A percentile compares a stretch with the other conserved stretches of the same genome.
These are phyloP conservation scores for Coluber constrictor DNA, from an alignment of 2,797 vertebrate genomes.

Conservation along the genomic window DNA sequence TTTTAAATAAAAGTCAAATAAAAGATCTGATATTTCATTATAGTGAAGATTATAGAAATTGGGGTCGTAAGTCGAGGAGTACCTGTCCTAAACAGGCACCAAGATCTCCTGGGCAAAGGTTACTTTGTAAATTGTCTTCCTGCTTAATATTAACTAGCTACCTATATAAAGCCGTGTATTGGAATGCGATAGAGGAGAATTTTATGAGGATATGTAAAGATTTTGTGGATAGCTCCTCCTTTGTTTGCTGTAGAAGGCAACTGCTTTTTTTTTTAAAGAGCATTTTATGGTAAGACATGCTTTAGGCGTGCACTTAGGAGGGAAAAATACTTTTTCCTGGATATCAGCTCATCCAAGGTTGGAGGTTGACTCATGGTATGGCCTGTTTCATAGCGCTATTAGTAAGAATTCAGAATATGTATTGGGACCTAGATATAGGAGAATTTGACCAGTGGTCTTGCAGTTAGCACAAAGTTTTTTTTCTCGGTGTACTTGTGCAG, in stretches of 20 bases:
- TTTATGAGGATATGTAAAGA: conserved; percentile 47
- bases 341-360: not conserved
- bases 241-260: conserved; percentile 29
- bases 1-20: not conserved
- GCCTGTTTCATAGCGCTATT: not conserved
- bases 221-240: conserved; percentile 34
- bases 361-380: not conserved
- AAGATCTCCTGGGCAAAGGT: conserved; percentile 34
- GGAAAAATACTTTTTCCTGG: not conserved
- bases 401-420: not conserved
- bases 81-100: not conserved
- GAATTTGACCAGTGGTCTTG: not conserved
- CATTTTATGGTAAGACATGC: conserved; percentile 13
- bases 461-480: not conserved
- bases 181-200: conserved; percentile 19
- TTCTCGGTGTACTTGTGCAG: not conserved
- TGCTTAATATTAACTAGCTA: conserved; percentile 25
- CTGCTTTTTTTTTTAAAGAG: not conserved
- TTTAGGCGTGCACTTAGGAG: conserved; percentile 24
- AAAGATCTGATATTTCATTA: not conserved
- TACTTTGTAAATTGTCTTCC: conserved; percentile 40
- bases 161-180: conserved; percentile 32
- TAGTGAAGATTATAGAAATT: not conserved
- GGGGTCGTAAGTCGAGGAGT: not conserved
- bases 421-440: not conserved